phyloP scores from a whole-genome alignment of 1,140 invertebrate species.

The Geopemphigus sp. region DNA sequence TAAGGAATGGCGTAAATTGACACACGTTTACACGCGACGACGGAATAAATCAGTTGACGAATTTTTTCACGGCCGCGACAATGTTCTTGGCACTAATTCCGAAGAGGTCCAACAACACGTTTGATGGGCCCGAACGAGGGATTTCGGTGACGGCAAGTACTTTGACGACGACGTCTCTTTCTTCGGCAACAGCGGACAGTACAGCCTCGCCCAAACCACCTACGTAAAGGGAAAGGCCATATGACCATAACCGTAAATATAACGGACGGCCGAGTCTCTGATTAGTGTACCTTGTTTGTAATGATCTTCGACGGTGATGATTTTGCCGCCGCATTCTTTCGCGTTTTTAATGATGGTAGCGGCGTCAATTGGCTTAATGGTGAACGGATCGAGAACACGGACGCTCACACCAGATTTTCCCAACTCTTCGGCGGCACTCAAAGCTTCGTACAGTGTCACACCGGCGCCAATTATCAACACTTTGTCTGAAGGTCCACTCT shows the following conservation, averaged over 20 bases:
- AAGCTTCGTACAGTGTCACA: slow-evolving; percentile 87
- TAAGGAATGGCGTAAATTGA: background rate
- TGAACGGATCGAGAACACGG: slow-evolving; percentile 90
- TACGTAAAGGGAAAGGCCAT: slow-evolving; percentile 56
- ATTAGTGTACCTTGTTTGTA: slow-evolving; percentile 89
- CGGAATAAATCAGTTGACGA: background rate
- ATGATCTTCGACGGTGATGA: slow-evolving; percentile 96
- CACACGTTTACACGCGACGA: background rate
- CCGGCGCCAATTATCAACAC: slow-evolving; percentile 88
- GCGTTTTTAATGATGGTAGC: slow-evolving; percentile 76
- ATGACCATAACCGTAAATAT: no score
- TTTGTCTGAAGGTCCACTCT: slow-evolving; percentile 70
- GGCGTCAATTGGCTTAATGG: slow-evolving; percentile 91
- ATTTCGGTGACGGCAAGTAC: slow-evolving; percentile 81
- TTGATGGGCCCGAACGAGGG: slow-evolving; percentile 87
- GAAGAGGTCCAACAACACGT: slow-evolving; percentile 80
- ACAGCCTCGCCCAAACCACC: slow-evolving; percentile 97
- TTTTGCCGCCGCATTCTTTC: slow-evolving; percentile 72
- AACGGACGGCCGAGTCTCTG: no score
- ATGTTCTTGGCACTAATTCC: slow-evolving; percentile 84
- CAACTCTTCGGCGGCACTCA: slow-evolving; percentile 80
- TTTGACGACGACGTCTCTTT: slow-evolving; percentile 74
- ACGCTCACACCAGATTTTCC: slow-evolving; percentile 67
- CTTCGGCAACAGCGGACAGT: slow-evolving; percentile 70
- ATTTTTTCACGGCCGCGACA: slow-evolving; percentile 55